Evolutionary conservation across 2,888 invertebrate genomes (phyloP).

Genomic region (Glaucopsyche alexis): DNA sequence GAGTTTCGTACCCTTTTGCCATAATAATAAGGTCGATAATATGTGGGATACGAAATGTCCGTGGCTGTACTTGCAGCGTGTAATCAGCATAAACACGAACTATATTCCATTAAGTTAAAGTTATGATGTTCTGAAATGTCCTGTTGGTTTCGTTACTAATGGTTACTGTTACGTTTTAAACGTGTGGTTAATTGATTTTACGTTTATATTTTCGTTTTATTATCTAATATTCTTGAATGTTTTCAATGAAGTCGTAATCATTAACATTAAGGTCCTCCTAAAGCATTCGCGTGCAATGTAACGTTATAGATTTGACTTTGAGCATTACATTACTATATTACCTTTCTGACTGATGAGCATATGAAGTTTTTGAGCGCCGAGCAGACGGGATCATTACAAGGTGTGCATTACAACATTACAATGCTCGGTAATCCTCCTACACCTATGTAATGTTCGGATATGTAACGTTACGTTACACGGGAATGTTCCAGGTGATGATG

Average conservation of each 20-base stretch:
- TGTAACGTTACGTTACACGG: too few relatives aligned
- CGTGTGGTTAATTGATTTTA: neutral
- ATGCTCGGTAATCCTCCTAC: too few relatives aligned
- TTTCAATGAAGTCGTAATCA: neutral
- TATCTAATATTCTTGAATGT: neutral
- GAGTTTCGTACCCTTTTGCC: neutral
- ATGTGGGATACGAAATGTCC: neutral
- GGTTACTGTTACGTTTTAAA: neutral
- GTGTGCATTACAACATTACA: too few relatives aligned
- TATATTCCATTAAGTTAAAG: slow-evolving; percentile 18
- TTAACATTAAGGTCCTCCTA: too few relatives aligned
- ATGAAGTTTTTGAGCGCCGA: too few relatives aligned
- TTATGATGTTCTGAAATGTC: slow-evolving; percentile 11
- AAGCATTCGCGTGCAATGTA: too few relatives aligned
- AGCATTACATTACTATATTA: too few relatives aligned
- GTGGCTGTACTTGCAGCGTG: neutral
- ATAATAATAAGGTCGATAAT: neutral
- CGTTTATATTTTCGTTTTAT: neutral
- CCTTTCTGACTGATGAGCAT: too few relatives aligned
- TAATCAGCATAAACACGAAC: slow-evolving; percentile 23
- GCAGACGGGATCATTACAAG: too few relatives aligned
- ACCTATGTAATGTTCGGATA: too few relatives aligned
- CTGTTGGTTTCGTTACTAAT: neutral
- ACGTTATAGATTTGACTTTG: too few relatives aligned
- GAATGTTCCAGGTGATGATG: too few relatives aligned